Evolutionary conservation across 2,888 invertebrate species (phyloP), one percentile per base, ranked within the genome.

Genomic region (Euphydryas editha): DNA sequence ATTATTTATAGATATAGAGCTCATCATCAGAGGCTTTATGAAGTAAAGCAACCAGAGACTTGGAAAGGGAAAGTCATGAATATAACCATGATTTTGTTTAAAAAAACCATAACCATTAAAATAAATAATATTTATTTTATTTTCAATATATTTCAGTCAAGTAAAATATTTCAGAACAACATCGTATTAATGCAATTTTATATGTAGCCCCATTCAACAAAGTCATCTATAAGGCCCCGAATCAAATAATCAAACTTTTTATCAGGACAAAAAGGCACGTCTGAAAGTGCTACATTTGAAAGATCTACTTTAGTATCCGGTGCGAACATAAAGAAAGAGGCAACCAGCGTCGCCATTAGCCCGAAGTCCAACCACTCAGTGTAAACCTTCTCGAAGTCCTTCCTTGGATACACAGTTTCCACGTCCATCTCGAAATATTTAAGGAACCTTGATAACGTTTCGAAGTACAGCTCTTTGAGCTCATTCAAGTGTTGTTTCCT

Each of bases 351-450:
- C 2, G 72, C 68, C 59, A 81, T 74, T 0, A 86, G 54, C 10
- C 86, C 88, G 62, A 77, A 82, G 62, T 83, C 82, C 37, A 83
- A 65, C 39, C 80, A 78, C 0, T 81, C 75, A 2, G 63, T 69
- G 6, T 73, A 86, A 36, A 79, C 68, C 15, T 59, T 73, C 13
- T 88, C 84, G 67, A 83, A 87, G 42, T 74, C 76, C 5, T 68
- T 55, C 20, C 71, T 78, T 0, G 84, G 74, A 67, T 78, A 85
- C 2, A 81, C 75, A 0, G 75, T 56, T 7, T 75, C 71, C 0
- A 83, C 75, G 6, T 81, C 70, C 6, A 86, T 73, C 0, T 69
- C 67, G 46, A 86, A 88, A 62, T 81, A 72, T 8, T 70, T 59
- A 0, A 88, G 61, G 63, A 80, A 85, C 0, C 59, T 65, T 1